Base-by-base conservation (phyloP, 2,888 invertebrate genomes). In the Mechanitis mazaeus region DNA sequence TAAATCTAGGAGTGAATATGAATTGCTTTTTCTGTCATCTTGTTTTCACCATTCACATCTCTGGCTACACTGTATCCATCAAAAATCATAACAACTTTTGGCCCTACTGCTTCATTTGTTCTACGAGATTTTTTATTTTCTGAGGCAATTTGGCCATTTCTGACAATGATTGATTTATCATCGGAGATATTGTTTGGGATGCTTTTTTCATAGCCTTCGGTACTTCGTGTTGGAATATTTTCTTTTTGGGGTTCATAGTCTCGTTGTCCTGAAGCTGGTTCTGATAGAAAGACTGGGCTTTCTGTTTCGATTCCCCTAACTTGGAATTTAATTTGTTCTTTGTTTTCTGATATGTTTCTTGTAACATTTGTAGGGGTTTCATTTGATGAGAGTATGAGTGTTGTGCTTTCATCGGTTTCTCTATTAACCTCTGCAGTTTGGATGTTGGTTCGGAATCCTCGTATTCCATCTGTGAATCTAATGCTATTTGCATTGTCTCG, bases 11-110 rank as follows among this genome's bases (percentile, higher is more conserved):
- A 75, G 67, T 76, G 81, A 50, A 86, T 77, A 56, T 75, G 79
- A 63, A 87, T 81, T 7, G 82, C 74, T 68, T 85, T 84, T 72
- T 84, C 83, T 11, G 79, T 69, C 54, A 84, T 65, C 75, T 82
- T 84, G 67, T 87, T 87, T 67, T 85, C 77, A 3, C 87, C 87
- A 75, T 87, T 87, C 64, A 83, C 86, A 68, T 85, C 80, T 69
- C 87, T 83, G 4, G 87, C 84, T 55, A 86, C 78, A 72, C 90
- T 90, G 64, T 90, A 90, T 6, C 90, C 89, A 73, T 88, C 90
- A 71, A 82, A 82, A 56, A 90, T 89, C 64, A 83, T 81, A 5
- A 20, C 20, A 20, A 80, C 73, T 46, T 79, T 69, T 54, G 71
- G 62, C 60, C 67, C 81, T 68, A 85, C 63, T 82, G 80, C 72